Base-by-base conservation (phyloP, 1,140 invertebrate genomes). In the Drosophila ficusphila region DNA sequence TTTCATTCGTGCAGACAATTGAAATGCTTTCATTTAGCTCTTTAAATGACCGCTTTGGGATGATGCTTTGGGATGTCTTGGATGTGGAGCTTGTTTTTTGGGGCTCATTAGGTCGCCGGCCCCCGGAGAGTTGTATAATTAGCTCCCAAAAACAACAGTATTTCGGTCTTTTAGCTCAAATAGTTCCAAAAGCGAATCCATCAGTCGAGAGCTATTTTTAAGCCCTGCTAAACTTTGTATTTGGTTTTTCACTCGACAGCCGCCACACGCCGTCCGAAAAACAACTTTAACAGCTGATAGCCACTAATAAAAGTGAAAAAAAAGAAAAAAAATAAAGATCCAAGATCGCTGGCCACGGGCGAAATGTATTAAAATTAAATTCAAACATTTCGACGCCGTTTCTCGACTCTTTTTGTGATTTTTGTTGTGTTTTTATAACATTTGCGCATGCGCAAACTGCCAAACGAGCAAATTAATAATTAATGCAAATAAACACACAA, bases 391-490 rank as follows among this genome's bases (percentile, higher is more conserved):
- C 51, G 46, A 71, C 53, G 62, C 46, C 72, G 79, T 49, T 51
- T 61, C 19, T 79, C 53, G 38, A 41, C 51, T 65, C 21, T 53
- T 29, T 56, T 64, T 48, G n/a, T 52, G 3, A 9, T 60, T 42
- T 34, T n/a, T 27, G 25, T 27, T 51, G 4, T 18, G 44, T 58
- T 68, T 76, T 67, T 75, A 74, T 74, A 74, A 41, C 82, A 77
- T 86, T 86, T 77, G 77, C 82, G 77, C 82, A 86, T 86, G 82
- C 77, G 82, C 82, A 74, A 88, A 74, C 82, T 82, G 73, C 62
- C 77, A 86, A 86, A 86, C 77, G 82, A 82, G 77, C 82, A 88
- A 88, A 88, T 88, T 88, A 88, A 82, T 88, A 88, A 88, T 88
- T 82, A 88, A 88, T 88, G 82, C 82, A 88, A 88, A 89, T 82